Evolutionary conservation across 2,797 vertebrate species (phyloP), one percentile per base, ranked within the genome.

Genomic region (Sylvilagus floridanus): DNA sequence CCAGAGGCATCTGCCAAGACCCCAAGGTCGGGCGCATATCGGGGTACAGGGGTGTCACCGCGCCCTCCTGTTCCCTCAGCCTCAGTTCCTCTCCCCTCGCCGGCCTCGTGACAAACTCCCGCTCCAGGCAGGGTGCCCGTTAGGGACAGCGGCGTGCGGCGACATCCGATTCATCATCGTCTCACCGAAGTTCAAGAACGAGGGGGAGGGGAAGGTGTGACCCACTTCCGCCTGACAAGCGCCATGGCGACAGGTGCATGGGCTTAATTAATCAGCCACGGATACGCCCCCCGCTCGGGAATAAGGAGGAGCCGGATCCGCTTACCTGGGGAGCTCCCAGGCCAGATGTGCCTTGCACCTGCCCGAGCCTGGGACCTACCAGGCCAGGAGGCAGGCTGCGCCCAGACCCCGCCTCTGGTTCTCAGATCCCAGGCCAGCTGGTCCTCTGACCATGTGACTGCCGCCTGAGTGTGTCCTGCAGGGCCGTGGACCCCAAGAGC

Each of bases 161-260:
- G 4, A 28, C 72, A 19, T 60, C 60, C 0, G n/a, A 83, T 7
- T 32, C 81, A 13, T 87, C 50, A 2, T 73, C 35, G 35, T 78
- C 62, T 79, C 8, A 50, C 73, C 14, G 30, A 88, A 60, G 84
- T 62, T 88, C 81, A 60, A 21, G 68, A 91, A 8, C 0, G 57
- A 90, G 73, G 62, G 65, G 96, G 87, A 92, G 63, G 94, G 9
- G 21, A 63, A 4, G 11, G 10, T 21, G 71, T 98, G 98, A 98
- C 97, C 98, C 97, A 97, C 90, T 98, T 98, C 98, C 92, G 89
- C 94, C 93, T 81, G 97, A 96, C 92, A 73, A 91, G 76, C 82
- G 24, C 98, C 96, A 97, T 97, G 98, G 97, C 97, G 97, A 98
- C 92, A 95, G 96, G 96, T 69, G 88, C 92, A 73, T 50, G 22